A percentile compares a stretch with the other conserved stretches of the same genome.
phyloP scores from a whole-genome alignment of 2,113 vertebrate genomes.

The Microtus montanus region DNA sequence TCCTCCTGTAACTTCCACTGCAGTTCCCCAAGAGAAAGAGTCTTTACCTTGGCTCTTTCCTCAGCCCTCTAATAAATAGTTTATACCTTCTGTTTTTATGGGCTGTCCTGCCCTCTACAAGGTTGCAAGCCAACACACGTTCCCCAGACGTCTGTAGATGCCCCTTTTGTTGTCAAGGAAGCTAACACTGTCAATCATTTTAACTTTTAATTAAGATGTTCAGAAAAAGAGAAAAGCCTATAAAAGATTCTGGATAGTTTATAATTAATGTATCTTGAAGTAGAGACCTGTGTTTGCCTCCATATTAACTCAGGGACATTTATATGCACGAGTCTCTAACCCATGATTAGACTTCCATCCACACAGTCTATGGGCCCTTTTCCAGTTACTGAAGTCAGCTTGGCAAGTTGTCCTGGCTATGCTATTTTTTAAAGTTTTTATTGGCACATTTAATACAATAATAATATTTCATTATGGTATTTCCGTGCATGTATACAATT shows the following conservation, averaged over 20 bases:
- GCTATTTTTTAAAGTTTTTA: not conserved
- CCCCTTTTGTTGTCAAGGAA: constrained; percentile 56
- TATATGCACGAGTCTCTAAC: constrained; percentile 31
- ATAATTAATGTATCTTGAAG: constrained; percentile 65
- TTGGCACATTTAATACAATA: not conserved
- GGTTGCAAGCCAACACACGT: constrained; percentile 40
- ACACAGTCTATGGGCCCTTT: not conserved
- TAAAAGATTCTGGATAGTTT: constrained; percentile 65
- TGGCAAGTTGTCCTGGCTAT: not conserved
- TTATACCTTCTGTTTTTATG: constrained; percentile 69
- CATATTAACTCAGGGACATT: constrained; percentile 25
- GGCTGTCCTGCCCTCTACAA: constrained; percentile 46
- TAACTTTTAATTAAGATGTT: constrained; percentile 76
- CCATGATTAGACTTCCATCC: not conserved
- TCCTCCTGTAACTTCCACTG: constrained; percentile 73
- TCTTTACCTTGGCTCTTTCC: constrained; percentile 45
- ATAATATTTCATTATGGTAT: not conserved
- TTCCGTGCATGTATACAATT: not conserved
- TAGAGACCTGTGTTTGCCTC: constrained; percentile 56
- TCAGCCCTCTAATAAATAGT: constrained; percentile 72
- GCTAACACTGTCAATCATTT: constrained; percentile 66
- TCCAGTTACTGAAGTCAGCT: constrained; percentile 28
- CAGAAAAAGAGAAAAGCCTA: constrained; percentile 51
- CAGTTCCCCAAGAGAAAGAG: constrained; percentile 73
- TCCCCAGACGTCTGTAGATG: constrained; percentile 19